phyloP scores from a whole-genome alignment of 2,113 vertebrate genomes.

The Mystacornis crossleyi region DNA sequence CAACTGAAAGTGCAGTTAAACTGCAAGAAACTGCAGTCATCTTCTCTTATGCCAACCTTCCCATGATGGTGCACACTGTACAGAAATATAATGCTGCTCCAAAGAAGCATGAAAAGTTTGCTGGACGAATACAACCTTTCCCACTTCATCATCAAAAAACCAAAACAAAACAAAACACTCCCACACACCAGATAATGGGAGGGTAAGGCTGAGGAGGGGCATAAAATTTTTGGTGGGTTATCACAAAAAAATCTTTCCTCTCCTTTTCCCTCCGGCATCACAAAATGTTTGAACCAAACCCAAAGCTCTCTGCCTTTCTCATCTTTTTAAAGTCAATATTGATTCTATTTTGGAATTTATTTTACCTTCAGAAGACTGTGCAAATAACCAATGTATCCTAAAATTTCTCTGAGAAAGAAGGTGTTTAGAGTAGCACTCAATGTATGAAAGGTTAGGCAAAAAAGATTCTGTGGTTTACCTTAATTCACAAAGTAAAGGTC shows the following conservation, averaged over 20 bases:
- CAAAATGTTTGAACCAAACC: slow-evolving; percentile 7
- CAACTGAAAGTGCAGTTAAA: background rate
- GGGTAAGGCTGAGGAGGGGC: background rate
- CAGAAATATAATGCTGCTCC: background rate
- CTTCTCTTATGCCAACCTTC: background rate
- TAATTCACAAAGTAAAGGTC: background rate
- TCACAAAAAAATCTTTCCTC: background rate
- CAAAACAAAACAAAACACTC: background rate
- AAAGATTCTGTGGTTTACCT: background rate
- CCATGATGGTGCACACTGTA: background rate
- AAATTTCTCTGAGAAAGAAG: background rate
- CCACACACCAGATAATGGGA: background rate
- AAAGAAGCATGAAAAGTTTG: slow-evolving; percentile 2
- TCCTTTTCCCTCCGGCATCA: background rate
- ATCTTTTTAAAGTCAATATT: slow-evolving; percentile 19
- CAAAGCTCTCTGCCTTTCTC: background rate
- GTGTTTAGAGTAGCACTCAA: background rate
- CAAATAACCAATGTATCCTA: background rate
- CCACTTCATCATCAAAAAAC: background rate
- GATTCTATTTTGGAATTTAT: background rate
- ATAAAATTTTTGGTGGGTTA: background rate
- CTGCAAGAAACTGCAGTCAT: background rate
- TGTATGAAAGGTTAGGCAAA: background rate
- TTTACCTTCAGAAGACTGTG: background rate
- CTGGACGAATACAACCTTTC: background rate